Evolutionary conservation across 2,113 vertebrate species (phyloP).

Genomic region (Myotis yumanensis): DNA sequence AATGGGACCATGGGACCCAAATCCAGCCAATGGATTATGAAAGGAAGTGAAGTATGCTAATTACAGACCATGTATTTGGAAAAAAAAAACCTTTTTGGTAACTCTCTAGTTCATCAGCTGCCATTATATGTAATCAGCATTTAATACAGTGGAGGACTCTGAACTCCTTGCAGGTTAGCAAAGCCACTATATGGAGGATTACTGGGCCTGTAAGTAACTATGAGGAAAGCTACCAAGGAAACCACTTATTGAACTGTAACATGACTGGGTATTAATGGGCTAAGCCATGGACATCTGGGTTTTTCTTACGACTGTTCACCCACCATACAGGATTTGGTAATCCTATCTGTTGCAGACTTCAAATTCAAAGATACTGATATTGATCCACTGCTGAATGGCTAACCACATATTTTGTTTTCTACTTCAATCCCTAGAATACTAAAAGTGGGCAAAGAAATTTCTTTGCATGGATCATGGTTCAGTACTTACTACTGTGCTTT

Average conservation of each 20-base stretch:
- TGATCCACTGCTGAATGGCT: not conserved
- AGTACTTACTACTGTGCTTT: not conserved
- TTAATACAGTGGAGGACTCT: not conserved
- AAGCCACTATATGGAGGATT: not conserved
- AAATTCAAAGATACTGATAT: constrained; percentile 11
- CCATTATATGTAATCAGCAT: not conserved
- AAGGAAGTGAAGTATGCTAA: not conserved
- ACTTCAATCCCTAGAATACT: not conserved
- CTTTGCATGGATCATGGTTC: not conserved
- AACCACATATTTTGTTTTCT: not conserved
- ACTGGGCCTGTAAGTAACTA: not conserved
- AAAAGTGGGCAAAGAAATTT: not conserved
- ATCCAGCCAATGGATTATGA: not conserved
- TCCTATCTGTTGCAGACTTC: not conserved
- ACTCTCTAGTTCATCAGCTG: not conserved
- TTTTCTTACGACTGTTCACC: not conserved
- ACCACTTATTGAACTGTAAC: not conserved
- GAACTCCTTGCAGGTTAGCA: not conserved
- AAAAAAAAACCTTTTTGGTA: not conserved
- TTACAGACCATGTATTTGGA: not conserved
- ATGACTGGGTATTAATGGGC: not conserved
- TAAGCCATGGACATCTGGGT: not conserved
- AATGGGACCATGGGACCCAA: not conserved
- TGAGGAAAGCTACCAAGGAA: not conserved
- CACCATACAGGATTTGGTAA: not conserved